phyloP scores from a whole-genome alignment of 2,888 invertebrate species.

The Heliconius hortense region DNA sequence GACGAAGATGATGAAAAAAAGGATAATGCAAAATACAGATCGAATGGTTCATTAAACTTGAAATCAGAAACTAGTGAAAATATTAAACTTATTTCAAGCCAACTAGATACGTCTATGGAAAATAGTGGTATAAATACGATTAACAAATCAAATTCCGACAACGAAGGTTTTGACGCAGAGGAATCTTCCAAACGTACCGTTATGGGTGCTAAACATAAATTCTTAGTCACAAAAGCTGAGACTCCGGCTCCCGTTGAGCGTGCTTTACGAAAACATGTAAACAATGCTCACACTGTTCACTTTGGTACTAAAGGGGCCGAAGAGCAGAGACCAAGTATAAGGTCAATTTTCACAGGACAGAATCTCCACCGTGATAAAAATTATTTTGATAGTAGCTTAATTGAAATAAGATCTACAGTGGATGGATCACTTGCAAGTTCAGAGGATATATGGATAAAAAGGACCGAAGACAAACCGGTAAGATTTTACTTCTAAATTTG shows the following conservation, averaged over 20 bases:
- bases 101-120: constrained; percentile 41
- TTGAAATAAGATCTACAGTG: constrained; percentile 90
- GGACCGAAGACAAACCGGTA: constrained; percentile 82
- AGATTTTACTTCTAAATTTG: constrained; percentile 41
- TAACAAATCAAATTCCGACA: constrained; percentile 40
- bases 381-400: constrained; percentile 91
- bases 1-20: constrained; percentile 87
- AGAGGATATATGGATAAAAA: constrained; percentile 88
- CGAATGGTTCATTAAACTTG: constrained; percentile 46
- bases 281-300: constrained; percentile 86
- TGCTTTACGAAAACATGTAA: constrained; percentile 74
- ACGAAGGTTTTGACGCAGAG: constrained; percentile 51
- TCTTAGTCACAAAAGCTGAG: constrained; percentile 68
- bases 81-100: constrained; percentile 46
- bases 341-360: constrained; percentile 82
- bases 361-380: constrained; percentile 87
- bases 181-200: constrained; percentile 67
- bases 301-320: constrained; percentile 83
- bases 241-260: constrained; percentile 70
- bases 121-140: constrained; percentile 47
- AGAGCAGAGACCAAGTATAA: constrained; percentile 82
- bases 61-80: constrained; percentile 48
- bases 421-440: constrained; percentile 83
- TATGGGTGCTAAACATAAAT: constrained; percentile 72
- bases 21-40: constrained; percentile 50